Percentiles rank a stretch among this genome's conserved stretches.
Conservation (phyloP, 2,888 invertebrate genomes). For the Andrena haemorrhoa region DNA sequence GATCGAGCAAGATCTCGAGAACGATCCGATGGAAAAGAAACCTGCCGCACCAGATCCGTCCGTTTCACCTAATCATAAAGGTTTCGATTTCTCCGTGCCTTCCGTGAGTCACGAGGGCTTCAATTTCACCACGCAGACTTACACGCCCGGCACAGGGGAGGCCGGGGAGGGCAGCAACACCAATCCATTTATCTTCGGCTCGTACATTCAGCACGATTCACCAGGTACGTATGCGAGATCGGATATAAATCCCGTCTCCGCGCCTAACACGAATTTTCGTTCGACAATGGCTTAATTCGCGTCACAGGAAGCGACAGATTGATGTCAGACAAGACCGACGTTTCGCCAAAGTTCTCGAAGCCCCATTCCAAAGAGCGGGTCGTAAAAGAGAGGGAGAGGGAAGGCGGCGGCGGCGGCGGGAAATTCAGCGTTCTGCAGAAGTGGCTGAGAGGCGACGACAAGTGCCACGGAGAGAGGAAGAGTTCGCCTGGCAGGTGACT, state of each 20-base stretch:
- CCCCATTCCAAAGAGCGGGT: conserved; percentile 78
- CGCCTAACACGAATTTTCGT: too few relatives aligned
- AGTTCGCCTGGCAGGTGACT: conserved; percentile 81
- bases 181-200: conserved; percentile 85
- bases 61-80: conserved; percentile 83
- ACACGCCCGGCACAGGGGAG: conserved; percentile 71
- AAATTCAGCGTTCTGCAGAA: conserved; percentile 87
- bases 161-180: conserved; percentile 78
- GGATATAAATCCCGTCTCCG: neutral
- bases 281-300: neutral
- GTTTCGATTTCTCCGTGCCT: conserved; percentile 87
- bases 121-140: conserved; percentile 78
- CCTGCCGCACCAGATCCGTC: conserved; percentile 72
- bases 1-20: conserved; percentile 85
- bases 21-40: conserved; percentile 75
- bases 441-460: conserved; percentile 87
- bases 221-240: conserved; percentile 66
- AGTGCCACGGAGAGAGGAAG: conserved; percentile 80
- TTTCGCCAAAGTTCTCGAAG: conserved; percentile 78
- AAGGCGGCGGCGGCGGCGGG: conserved; percentile 78
- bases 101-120: conserved; percentile 79
- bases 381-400: conserved; percentile 78
- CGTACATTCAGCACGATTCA: conserved; percentile 80
- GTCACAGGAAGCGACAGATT: conserved; percentile 76
- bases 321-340: conserved; percentile 77